Evolutionary conservation across 2,113 vertebrate genomes (phyloP).

Genomic region (Neodon shergylaensis): DNA sequence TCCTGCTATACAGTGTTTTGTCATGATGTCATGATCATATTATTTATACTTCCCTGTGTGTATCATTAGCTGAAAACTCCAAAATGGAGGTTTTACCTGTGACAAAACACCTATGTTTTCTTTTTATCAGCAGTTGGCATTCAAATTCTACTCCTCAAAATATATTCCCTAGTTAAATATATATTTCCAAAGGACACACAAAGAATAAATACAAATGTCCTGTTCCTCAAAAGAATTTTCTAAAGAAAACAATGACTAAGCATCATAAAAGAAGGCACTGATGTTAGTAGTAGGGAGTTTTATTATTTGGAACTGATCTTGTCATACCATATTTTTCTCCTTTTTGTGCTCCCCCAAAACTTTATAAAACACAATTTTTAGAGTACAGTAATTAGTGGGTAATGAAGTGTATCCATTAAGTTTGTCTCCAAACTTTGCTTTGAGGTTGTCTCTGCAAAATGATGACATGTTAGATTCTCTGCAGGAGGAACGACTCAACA

Average conservation of each 20-base stretch:
- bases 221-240: not conserved
- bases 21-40: not conserved
- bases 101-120: slow-evolving; percentile 10
- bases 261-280: not conserved
- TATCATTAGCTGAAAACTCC: slow-evolving; percentile 46
- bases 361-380: not conserved
- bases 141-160: slow-evolving; percentile 16
- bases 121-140: not conserved
- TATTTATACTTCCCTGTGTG: not conserved
- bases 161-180: not conserved
- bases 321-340: not conserved
- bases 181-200: not conserved
- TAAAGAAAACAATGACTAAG: not conserved
- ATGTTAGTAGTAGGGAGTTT: not conserved
- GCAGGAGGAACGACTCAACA: not conserved
- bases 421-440: not conserved
- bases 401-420: not conserved
- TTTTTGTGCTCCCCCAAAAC: not conserved
- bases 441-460: not conserved
- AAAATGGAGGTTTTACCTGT: not conserved
- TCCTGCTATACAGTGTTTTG: not conserved
- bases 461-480: not conserved
- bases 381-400: not conserved
- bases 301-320: not conserved
- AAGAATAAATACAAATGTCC: not conserved